Base-by-base conservation (phyloP, 2,797 vertebrate genomes). In the Aldrovandia affinis region DNA sequence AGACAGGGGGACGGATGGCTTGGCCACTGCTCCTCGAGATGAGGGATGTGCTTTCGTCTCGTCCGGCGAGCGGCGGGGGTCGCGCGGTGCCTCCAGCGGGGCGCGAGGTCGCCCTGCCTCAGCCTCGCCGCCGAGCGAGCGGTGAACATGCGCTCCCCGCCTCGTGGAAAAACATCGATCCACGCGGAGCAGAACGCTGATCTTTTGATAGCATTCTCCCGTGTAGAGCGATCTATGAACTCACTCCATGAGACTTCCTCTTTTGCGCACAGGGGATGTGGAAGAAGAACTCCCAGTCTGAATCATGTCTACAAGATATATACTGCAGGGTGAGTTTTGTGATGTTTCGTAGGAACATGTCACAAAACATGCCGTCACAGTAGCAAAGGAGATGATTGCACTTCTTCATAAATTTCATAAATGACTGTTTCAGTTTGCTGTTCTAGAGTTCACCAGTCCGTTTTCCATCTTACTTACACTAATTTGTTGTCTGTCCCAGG, bases 1-100 rank as follows among this genome's bases (percentile, higher is more conserved):
- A 93, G 92, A 94, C 92, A 92, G 90, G 89, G 90, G 88, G 91
- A 93, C 91, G 92, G 91, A 93, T 93, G 91, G 86, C 86, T 88
- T 86, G 88, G 83, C 88, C 81, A 28, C 88, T 91, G 89, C 90
- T 89, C 83, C 86, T 91, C 89, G 89, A 88, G 87, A 89, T 90
- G 91, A 93, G 92, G 89, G 93, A 93, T 93, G 89, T 87, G 88
- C 90, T 86, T 89, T 88, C 86, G 82, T 88, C 87, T 87, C 89
- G 88, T 89, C 90, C 84, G 87, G 88, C 85, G 85, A 86, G 85
- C 87, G 92, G 91, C 39, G 85, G 86, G 85, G 88, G 81, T 9
- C 57, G 86, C 86, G 9, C 9, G 14, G 20, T 14, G 25, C 50
- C n/a, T 30, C 20, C 4, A n/a, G 44, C 33, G 42, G 82, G 47